phyloP scores from a whole-genome alignment of 2,888 invertebrate genomes.

The Adineta ricciae region DNA sequence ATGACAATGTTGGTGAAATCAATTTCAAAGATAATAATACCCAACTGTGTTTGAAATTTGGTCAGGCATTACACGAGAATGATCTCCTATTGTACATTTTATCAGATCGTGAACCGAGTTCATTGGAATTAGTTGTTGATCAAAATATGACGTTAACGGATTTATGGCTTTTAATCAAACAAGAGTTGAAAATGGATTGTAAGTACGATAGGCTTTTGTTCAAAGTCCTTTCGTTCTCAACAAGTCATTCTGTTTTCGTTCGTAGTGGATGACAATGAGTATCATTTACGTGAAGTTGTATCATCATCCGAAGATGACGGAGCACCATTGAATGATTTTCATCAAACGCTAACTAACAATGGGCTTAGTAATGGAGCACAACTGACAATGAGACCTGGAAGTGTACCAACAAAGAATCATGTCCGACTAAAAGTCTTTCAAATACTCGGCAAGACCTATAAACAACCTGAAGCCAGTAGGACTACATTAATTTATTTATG shows the following conservation, averaged over 20 bases:
- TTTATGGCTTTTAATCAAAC: neutral
- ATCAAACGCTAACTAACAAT: neutral
- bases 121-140: constrained; percentile 11
- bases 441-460: neutral
- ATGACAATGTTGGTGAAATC: neutral
- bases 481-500: too few relatives aligned
- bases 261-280: neutral
- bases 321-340: neutral
- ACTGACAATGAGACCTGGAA: neutral
- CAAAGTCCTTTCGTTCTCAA: neutral
- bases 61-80: neutral
- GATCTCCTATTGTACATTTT: neutral
- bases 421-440: neutral
- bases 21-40: neutral
- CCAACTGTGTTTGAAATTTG: constrained; percentile 11
- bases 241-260: neutral
- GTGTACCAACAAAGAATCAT: neutral
- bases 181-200: neutral
- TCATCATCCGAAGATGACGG: neutral
- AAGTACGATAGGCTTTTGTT: neutral
- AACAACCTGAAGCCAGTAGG: neutral
- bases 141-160: neutral
- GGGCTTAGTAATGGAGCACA: neutral
- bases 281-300: neutral
- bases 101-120: neutral